Percentiles rank a stretch among this genome's conserved stretches.
Evolutionary conservation across 2,113 vertebrate species (phyloP).

Genomic region (Chamaetylas fuelleborni): DNA sequence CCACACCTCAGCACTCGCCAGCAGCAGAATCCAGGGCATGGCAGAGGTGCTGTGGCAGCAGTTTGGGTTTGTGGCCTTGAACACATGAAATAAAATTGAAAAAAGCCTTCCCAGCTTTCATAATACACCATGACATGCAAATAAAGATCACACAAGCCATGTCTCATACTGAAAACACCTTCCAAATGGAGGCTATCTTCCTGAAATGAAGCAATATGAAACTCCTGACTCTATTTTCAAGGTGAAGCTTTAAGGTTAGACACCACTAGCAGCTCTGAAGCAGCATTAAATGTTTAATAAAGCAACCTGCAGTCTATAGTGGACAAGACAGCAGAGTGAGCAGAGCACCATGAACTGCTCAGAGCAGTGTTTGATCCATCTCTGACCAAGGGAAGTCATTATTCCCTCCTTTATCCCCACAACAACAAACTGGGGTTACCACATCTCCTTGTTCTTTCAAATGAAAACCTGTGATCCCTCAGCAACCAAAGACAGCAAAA

Average conservation of each 20-base stretch:
- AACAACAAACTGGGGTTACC: neutral
- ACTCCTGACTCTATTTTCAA: neutral
- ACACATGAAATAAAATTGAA: neutral
- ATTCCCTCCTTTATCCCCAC: neutral
- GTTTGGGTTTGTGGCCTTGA: neutral
- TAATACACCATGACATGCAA: neutral
- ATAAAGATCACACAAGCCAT: neutral
- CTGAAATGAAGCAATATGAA: neutral
- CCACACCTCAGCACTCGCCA: neutral
- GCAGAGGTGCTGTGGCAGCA: neutral
- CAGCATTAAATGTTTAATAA: neutral
- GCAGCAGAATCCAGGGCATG: fast-evolving
- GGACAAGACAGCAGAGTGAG: neutral
- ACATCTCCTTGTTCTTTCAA: neutral
- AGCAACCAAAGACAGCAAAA: neutral
- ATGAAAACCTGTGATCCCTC: neutral
- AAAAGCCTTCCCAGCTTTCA: neutral
- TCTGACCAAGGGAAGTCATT: neutral
- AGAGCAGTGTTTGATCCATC: neutral
- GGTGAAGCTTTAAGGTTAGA: neutral
- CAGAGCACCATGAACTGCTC: neutral
- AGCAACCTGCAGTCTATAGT: neutral
- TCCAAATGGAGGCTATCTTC: neutral
- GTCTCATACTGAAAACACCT: neutral
- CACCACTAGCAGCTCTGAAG: neutral